A percentile compares a stretch with the other conserved stretches of the same genome.
phyloP scores from a whole-genome alignment of 2,113 vertebrate genomes.

The Cyprinodon brontotheroides region DNA sequence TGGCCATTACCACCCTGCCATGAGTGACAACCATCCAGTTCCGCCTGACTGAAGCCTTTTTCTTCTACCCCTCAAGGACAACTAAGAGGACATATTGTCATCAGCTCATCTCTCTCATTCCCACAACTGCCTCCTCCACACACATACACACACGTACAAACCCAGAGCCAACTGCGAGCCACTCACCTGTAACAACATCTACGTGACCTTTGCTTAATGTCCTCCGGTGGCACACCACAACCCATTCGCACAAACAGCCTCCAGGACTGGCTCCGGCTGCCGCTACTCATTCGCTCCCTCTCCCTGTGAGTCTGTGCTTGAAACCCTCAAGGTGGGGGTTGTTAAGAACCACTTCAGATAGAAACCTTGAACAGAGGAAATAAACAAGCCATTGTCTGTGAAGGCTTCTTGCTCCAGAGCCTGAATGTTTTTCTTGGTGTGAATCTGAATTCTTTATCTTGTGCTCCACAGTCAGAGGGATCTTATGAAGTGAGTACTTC shows the following conservation, averaged over 20 bases:
- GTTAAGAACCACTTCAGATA: slow-evolving; percentile 67
- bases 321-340: slow-evolving; percentile 56
- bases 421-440: slow-evolving; percentile 41
- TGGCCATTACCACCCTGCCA: slow-evolving; percentile 33
- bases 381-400: slow-evolving; percentile 68
- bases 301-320: slow-evolving; percentile 44
- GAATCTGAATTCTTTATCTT: slow-evolving; percentile 57
- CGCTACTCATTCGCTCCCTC: slow-evolving; percentile 66
- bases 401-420: slow-evolving; percentile 42
- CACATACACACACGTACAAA: slow-evolving; percentile 36
- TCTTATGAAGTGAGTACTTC: slow-evolving; percentile 38
- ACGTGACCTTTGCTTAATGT: slow-evolving; percentile 73
- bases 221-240: slow-evolving; percentile 56
- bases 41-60: slow-evolving; percentile 70
- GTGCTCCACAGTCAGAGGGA: slow-evolving; percentile 7
- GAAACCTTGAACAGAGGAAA: slow-evolving; percentile 61
- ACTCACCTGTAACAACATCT: slow-evolving; percentile 75
- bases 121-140: slow-evolving; percentile 45
- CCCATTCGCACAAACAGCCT: slow-evolving; percentile 69
- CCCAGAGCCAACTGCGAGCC: slow-evolving; percentile 30
- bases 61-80: slow-evolving; percentile 74
- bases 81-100: slow-evolving; percentile 75
- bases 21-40: slow-evolving; percentile 81
- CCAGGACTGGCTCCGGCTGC: slow-evolving; percentile 60
- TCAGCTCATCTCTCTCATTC: slow-evolving; percentile 68